These are phyloP conservation scores for Eptatretus atami DNA, from an alignment of 2,797 vertebrate species.

Conservation along the genomic window DNA sequence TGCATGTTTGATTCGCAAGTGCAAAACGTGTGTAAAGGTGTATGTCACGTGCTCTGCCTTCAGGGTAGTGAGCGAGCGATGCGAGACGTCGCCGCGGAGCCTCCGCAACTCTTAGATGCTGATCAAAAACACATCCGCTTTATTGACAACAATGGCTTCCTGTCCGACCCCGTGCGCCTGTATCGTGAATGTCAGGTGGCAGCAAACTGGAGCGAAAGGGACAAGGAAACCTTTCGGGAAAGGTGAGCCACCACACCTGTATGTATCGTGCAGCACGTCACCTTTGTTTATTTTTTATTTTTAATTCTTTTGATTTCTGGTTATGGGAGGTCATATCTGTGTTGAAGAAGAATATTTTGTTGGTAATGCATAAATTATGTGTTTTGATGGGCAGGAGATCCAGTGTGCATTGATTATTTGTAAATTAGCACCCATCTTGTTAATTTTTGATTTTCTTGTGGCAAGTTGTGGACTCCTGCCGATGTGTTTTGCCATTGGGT, in stretches of 20 bases:
- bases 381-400: too few relatives aligned
- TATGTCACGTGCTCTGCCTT: background rate
- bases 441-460: too few relatives aligned
- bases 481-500: too few relatives aligned
- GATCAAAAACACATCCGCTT: slow-evolving; percentile 85
- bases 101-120: slow-evolving; percentile 91
- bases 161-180: slow-evolving; percentile 94
- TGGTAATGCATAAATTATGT: background rate
- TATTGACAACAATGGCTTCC: slow-evolving; percentile 93
- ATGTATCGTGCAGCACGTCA: too few relatives aligned
- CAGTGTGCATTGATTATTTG: too few relatives aligned
- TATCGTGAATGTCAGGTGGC: slow-evolving; percentile 92
- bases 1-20: too few relatives aligned
- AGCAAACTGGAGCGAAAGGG: slow-evolving; percentile 95
- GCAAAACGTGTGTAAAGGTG: too few relatives aligned
- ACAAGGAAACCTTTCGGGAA: slow-evolving; percentile 93
- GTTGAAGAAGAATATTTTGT: slow-evolving; percentile 6
- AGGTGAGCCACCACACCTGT: slow-evolving; percentile 27
- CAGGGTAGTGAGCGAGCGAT: slow-evolving; percentile 98
- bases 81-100: slow-evolving; percentile 88
- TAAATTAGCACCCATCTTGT: too few relatives aligned
- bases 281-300: slow-evolving; percentile 10
- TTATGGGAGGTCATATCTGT: background rate
- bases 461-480: too few relatives aligned
- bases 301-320: background rate